Evolutionary conservation across 2,888 invertebrate genomes (phyloP).

Genomic region (Epsilonema sp.): DNA sequence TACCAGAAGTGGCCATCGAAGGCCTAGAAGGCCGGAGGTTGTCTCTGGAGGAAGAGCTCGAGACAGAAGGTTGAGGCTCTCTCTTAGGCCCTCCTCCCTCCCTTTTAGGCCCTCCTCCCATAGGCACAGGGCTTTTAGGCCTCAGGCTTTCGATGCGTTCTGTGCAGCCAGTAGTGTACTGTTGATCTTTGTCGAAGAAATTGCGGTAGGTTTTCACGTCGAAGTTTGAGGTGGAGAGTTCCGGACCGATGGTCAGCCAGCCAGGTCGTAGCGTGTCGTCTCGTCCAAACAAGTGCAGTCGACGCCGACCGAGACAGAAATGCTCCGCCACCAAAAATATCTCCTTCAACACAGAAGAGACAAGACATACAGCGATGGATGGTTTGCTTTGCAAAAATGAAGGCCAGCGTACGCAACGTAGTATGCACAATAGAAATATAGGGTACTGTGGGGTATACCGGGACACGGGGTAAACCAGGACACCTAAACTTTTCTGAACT

Average conservation of each 20-base stretch:
- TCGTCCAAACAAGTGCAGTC: slow-evolving; percentile 79
- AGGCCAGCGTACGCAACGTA: too few species aligned
- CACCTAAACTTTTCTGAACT: too few species aligned
- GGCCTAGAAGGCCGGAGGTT: too few species aligned
- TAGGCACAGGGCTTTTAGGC: slow-evolving; percentile 60
- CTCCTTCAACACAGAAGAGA: too few species aligned
- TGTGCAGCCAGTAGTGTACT: slow-evolving; percentile 70
- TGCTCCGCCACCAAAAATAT: slow-evolving; percentile 97
- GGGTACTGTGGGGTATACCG: too few species aligned
- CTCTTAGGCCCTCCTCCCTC: not conserved
- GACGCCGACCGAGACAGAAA: slow-evolving; percentile 73
- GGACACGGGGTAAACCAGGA: too few species aligned
- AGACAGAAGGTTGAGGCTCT: too few species aligned
- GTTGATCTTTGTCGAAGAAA: slow-evolving; percentile 50
- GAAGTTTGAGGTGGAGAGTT: slow-evolving; percentile 83
- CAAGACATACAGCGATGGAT: too few species aligned
- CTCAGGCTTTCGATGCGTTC: slow-evolving; percentile 80
- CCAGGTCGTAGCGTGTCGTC: slow-evolving; percentile 81
- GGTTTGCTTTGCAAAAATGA: too few species aligned
- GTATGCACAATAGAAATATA: too few species aligned
- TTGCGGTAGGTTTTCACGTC: slow-evolving; percentile 65
- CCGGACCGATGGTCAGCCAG: slow-evolving; percentile 79
- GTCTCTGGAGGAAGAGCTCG: too few species aligned
- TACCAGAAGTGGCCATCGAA: too few species aligned
- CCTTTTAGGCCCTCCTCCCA: not conserved